Percentiles rank a stretch among this genome's conserved stretches.
phyloP scores from a whole-genome alignment of 2,113 vertebrate genomes.

The Dipodomys ordii region DNA sequence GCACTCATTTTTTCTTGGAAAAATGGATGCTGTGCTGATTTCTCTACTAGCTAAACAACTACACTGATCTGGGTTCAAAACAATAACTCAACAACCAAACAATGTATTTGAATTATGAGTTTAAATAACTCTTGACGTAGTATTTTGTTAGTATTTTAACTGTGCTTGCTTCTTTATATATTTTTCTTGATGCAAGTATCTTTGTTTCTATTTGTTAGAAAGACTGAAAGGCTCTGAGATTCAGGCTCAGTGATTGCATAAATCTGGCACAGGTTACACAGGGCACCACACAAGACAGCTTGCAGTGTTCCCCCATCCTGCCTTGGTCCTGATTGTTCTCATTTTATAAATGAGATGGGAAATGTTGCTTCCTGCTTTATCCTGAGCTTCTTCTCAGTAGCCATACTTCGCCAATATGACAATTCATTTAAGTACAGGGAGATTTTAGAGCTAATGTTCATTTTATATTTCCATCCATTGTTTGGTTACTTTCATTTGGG shows the following conservation, averaged over 20 bases:
- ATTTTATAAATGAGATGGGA: fast-evolving
- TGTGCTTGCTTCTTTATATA: neutral
- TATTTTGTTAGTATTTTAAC: neutral
- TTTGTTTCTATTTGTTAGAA: neutral
- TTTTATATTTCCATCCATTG: neutral
- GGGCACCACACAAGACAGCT: fast-evolving
- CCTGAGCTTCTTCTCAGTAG: too few species aligned
- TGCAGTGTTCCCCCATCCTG: fast-evolving
- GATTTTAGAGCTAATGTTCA: neutral
- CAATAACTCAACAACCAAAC: too few species aligned
- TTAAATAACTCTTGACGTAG: too few species aligned
- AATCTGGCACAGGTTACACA: fast-evolving
- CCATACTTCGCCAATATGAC: neutral
- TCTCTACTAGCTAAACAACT: neutral
- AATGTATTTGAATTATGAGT: neutral
- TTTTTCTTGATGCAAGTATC: too few species aligned
- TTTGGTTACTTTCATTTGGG: neutral
- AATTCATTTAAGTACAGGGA: neutral
- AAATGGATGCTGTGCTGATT: fast-evolving
- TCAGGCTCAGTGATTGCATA: too few species aligned
- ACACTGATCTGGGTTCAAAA: neutral
- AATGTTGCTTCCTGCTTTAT: fast-evolving
- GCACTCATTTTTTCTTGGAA: fast-evolving
- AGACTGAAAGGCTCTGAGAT: too few species aligned
- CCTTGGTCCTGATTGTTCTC: fast-evolving